Evolutionary conservation across 2,888 invertebrate species (phyloP), one percentile per base, ranked within the genome.

Genomic region (Hydrotaea diabolus): DNA sequence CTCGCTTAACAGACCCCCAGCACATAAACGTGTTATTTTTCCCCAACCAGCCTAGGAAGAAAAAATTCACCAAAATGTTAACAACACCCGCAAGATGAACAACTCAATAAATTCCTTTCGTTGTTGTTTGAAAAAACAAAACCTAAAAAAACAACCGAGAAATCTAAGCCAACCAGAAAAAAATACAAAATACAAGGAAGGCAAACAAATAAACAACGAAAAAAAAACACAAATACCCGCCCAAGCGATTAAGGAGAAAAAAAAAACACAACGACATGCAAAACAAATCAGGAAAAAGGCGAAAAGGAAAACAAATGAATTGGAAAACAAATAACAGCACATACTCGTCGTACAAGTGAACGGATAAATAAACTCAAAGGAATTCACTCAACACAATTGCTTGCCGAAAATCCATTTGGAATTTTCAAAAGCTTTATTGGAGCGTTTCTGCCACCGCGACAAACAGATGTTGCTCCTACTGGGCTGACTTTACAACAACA

Each of bases 281-380:
- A 72, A 72, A 55, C 53, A 72, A 72, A 72, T 55, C 53, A 4
- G 55, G 17, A 49, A 59, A 59, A 59, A 31, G 31, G 31, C 31
- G 23, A 59, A 23, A 23, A 23, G n/a, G n/a, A n/a, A n/a, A n/a
- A n/a, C n/a, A 31, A 62, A 21, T n/a, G 31, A 31, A 49, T 7
- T 66, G 66, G 49, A 49, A 0, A 53, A 55, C 31, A 72, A 17
- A 57, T 19, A 39, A 73, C 55, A 73, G 55, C 26, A 73, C 31
- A 31, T 7, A 31, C 31, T 36, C 21, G 23, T 19, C 21, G 21
- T 2, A 36, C 43, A 43, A 19, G 11, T 66, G 69, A n/a, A 57
- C 2, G 39, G 57, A 62, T 59, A 74, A 74, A 62, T 74, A 74
- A 74, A 74, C 74, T 74, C 74, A 74, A 46, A 74, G 74, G 74